Base-by-base conservation (phyloP, 2,888 invertebrate genomes). In the Acronicta psi region DNA sequence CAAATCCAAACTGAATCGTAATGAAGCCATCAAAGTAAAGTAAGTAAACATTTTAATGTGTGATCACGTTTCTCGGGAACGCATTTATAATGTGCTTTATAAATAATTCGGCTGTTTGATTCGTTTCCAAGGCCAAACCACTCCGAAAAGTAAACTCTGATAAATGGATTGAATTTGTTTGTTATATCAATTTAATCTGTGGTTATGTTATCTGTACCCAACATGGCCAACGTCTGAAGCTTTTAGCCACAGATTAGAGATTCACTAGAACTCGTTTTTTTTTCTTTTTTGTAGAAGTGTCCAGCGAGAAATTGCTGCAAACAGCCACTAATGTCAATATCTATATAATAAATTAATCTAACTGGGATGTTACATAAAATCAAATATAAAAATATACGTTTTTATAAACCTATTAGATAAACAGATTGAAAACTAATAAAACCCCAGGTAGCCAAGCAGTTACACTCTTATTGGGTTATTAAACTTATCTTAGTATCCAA, bases 131-230 rank as follows among this genome's bases (percentile, higher is more conserved):
- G 89, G 90, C 75, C 71, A 76, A 68, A 68, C 81, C 86, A 86
- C 88, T 89, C 80, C 59, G 73, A 67, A 80, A 59, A 58, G 81
- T 82, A 88, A 90, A 90, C 84, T 87, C 67, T 77, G 82, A 85
- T 87, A 86, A 80, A 85, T 81, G 69, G 78, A 82, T 81, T 82
- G 80, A 85, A 78, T 75, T 84, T 85, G 79, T 85, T 85, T 85
- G 75, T 67, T 29, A 29, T 11, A 29, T 29, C 11, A 29, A 29
- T 29, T 29, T 29, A 29, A 29, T 29, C 29, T 29, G 3, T 11
- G 11, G 29, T 29, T 29, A 29, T 29, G 29, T 29, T 73, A 75
- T 57, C 49, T 42, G 59, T 59, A 37, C 62, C 49, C 34, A 73
- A 71, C 71, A 60, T 59, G 52, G 69, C 77, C 77, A 79, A 81